A percentile compares a stretch with the other conserved stretches of the same genome.
phyloP scores from a whole-genome alignment of 2,113 vertebrate genomes.

The Pagrus major region DNA sequence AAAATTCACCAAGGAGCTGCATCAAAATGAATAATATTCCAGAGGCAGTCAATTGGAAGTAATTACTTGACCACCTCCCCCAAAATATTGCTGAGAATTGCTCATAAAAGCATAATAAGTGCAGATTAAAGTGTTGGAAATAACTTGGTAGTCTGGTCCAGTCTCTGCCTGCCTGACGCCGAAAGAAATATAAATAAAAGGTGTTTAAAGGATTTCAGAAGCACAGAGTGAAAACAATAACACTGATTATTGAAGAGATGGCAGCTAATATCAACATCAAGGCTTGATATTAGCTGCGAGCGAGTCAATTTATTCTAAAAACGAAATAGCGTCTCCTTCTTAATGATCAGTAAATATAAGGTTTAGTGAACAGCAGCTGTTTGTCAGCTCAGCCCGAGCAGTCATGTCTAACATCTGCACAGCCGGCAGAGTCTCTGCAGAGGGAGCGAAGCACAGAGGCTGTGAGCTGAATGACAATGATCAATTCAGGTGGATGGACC shows the following conservation, averaged over 20 bases:
- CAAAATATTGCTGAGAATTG: slow-evolving; percentile 60
- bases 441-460: slow-evolving; percentile 20
- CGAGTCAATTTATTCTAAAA: slow-evolving; percentile 6
- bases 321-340: neutral
- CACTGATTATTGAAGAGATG: neutral
- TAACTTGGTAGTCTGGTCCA: slow-evolving; percentile 40
- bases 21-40: slow-evolving; percentile 69
- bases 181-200: slow-evolving; percentile 20
- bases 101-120: slow-evolving; percentile 70
- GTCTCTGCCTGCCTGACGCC: slow-evolving; percentile 7
- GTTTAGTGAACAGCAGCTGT: slow-evolving; percentile 56
- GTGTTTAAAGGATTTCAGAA: slow-evolving; percentile 8
- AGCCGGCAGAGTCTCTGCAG: slow-evolving; percentile 50
- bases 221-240: slow-evolving; percentile 2
- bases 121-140: slow-evolving; percentile 45
- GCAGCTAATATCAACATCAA: slow-evolving; percentile 13
- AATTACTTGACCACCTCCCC: slow-evolving; percentile 77
- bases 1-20: slow-evolving; percentile 55
- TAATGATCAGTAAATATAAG: slow-evolving; percentile 24
- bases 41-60: slow-evolving; percentile 66
- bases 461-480: slow-evolving; percentile 69
- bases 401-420: slow-evolving; percentile 71
- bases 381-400: slow-evolving; percentile 42
- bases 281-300: neutral
- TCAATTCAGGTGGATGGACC: slow-evolving; percentile 65